These are phyloP conservation scores for Chaenocephalus aceratus DNA, from an alignment of 2,113 vertebrate genomes.

Conservation along the genomic window DNA sequence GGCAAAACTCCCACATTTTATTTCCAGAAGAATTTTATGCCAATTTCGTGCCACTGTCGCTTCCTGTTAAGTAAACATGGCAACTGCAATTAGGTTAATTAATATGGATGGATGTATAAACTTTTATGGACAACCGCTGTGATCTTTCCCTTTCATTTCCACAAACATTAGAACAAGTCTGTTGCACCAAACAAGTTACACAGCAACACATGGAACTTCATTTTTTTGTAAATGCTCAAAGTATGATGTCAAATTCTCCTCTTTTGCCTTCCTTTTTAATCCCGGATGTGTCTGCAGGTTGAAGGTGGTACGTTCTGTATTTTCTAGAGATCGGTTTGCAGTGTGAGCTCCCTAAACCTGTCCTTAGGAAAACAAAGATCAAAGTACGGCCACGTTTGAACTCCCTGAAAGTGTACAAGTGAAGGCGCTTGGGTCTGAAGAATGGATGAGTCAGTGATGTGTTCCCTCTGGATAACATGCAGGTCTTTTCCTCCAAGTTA, in stretches of 20 bases:
- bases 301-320: slow-evolving; percentile 4
- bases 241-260: slow-evolving; percentile 11
- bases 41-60: slow-evolving; percentile 3
- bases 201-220: slow-evolving; percentile 12
- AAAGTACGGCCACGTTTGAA: slow-evolving; percentile 46
- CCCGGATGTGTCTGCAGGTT: background rate
- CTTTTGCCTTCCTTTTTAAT: slow-evolving; percentile 22
- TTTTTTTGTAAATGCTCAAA: background rate
- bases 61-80: slow-evolving; percentile 16
- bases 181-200: slow-evolving; percentile 14
- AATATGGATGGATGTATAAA: slow-evolving; percentile 36
- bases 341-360: slow-evolving; percentile 32
- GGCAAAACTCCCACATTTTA: background rate
- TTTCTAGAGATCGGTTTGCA: slow-evolving; percentile 23
- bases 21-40: background rate
- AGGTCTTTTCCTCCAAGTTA: slow-evolving; percentile 40
- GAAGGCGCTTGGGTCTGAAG: slow-evolving; percentile 44
- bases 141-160: slow-evolving; percentile 1
- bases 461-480: slow-evolving; percentile 54
- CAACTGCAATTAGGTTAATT: background rate
- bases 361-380: slow-evolving; percentile 55
- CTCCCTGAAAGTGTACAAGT: slow-evolving; percentile 38
- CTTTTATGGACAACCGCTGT: slow-evolving; percentile 18
- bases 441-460: slow-evolving; percentile 43
- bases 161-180: slow-evolving; percentile 28